These are phyloP conservation scores for Valencia hispanica DNA, from an alignment of 2,797 vertebrate genomes.

Conservation along the genomic window DNA sequence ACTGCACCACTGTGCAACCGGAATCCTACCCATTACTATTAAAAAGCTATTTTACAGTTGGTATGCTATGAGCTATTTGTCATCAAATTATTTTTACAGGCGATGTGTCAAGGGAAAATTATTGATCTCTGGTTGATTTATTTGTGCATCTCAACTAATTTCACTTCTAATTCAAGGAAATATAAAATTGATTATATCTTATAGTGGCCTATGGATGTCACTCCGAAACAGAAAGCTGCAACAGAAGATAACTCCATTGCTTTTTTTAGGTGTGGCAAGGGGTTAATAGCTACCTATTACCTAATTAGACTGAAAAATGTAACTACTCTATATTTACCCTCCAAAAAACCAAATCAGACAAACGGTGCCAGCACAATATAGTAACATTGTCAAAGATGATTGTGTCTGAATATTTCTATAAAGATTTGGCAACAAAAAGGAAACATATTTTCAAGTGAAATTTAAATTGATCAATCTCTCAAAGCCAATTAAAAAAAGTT, in stretches of 20 bases:
- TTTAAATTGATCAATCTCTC: not conserved
- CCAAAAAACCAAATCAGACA: not conserved
- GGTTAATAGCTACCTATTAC: not conserved
- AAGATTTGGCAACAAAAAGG: too few relatives aligned
- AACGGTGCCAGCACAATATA: not conserved
- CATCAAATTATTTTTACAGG: too few relatives aligned
- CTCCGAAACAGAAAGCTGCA: not conserved
- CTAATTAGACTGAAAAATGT: not conserved
- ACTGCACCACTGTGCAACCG: too few relatives aligned
- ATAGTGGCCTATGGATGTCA: not conserved
- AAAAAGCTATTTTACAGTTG: not conserved
- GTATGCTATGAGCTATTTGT: too few relatives aligned
- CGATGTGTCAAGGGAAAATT: not conserved
- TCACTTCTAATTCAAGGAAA: too few relatives aligned
- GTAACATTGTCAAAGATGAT: not conserved
- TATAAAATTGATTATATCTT: not conserved
- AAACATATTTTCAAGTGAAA: not conserved
- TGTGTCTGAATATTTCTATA: too few relatives aligned
- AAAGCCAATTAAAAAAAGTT: not conserved
- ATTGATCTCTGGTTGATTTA: not conserved
- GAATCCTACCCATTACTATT: not conserved
- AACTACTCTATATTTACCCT: too few relatives aligned
- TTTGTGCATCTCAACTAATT: not conserved
- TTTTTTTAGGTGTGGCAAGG: not conserved
- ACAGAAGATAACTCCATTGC: not conserved